phyloP scores from a whole-genome alignment of 1,140 invertebrate species.

The Brachionus manjavacas region DNA sequence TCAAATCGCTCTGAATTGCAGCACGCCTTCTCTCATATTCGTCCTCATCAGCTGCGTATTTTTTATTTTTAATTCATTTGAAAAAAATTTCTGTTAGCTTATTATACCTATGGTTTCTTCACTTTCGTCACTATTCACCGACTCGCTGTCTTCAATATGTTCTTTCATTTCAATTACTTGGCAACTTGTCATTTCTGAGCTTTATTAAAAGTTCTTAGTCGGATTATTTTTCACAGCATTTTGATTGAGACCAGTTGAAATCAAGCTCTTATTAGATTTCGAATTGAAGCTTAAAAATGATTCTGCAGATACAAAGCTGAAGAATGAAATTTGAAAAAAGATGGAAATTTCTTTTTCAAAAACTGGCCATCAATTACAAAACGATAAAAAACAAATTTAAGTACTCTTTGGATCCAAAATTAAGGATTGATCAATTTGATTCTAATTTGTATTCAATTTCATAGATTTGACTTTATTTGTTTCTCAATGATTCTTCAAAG shows the following conservation, averaged over 20 bases:
- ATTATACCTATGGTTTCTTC: slow-evolving; percentile 19
- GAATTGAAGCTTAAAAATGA: background rate
- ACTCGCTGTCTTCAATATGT: background rate
- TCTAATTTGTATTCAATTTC: too few relatives aligned
- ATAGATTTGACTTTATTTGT: too few relatives aligned
- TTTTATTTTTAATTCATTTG: too few relatives aligned
- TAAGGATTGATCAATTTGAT: too few relatives aligned
- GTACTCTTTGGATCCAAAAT: too few relatives aligned
- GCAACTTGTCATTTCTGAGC: background rate
- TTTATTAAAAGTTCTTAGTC: background rate
- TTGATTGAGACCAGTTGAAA: background rate
- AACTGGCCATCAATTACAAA: background rate
- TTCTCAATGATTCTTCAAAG: too few relatives aligned
- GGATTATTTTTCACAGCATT: background rate
- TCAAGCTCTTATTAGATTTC: background rate
- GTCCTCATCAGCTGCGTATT: background rate
- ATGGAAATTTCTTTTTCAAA: background rate
- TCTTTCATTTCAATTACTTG: background rate
- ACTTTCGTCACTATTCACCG: slow-evolving; percentile 2
- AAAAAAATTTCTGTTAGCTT: background rate
- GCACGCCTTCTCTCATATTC: slow-evolving; percentile 16
- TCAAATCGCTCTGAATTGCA: background rate
- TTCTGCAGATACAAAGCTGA: background rate
- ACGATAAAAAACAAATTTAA: too few relatives aligned
- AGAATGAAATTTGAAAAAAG: background rate